Conservation (phyloP, 2,888 invertebrate species). For the Pristionchus japonicus region DNA sequence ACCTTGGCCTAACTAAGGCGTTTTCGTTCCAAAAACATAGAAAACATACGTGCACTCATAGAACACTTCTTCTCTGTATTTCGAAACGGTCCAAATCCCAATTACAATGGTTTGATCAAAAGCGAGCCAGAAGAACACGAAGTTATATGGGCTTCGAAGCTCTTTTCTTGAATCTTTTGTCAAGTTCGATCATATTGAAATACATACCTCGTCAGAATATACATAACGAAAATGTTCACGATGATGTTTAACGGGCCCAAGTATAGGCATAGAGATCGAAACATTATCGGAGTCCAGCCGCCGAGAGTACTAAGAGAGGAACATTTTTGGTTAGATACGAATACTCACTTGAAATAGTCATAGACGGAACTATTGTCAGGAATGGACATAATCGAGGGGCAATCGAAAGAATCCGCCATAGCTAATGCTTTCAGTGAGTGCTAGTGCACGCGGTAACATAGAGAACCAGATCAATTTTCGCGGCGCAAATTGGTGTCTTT, state of each 20-base stretch:
- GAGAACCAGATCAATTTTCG: too few species aligned
- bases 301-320: background rate
- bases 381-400: background rate
- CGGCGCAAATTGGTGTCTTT: background rate
- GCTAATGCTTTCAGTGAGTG: background rate
- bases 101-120: background rate
- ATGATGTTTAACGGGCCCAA: background rate
- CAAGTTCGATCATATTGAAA: background rate
- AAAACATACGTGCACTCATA: background rate
- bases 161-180: background rate
- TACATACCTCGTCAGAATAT: background rate
- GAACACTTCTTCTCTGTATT: background rate
- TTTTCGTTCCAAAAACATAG: too few species aligned
- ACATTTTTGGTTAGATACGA: too few species aligned
- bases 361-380: background rate
- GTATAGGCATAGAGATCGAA: background rate
- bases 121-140: background rate
- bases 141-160: background rate
- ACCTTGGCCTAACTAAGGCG: background rate
- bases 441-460: background rate
- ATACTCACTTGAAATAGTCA: background rate
- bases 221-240: background rate
- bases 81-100: background rate
- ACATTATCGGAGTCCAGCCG: background rate
- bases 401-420: background rate